phyloP scores from a whole-genome alignment of 2,113 vertebrate species.

The Echinops telfairi region DNA sequence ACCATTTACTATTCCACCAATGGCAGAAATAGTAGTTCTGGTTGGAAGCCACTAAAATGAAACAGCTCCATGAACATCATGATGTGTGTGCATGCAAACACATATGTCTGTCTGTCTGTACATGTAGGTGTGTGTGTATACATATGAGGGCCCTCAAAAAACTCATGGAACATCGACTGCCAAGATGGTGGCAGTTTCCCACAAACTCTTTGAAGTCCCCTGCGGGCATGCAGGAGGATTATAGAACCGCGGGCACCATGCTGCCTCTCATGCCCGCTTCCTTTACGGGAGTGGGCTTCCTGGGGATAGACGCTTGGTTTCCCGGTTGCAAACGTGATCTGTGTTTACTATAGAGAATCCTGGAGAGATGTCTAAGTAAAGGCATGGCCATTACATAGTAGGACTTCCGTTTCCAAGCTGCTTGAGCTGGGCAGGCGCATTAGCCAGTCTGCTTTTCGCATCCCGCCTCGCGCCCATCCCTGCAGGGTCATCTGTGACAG shows the following conservation, averaged over 20 bases:
- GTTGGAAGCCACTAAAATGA: no score
- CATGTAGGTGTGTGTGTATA: no score
- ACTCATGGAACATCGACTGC: no score
- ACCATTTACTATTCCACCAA: background rate
- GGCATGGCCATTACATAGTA: background rate
- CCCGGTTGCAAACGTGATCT: background rate
- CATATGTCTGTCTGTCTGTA: no score
- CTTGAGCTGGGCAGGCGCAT: background rate
- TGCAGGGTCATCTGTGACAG: fast-evolving
- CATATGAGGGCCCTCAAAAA: no score
- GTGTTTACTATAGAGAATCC: background rate
- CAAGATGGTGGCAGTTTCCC: no score
- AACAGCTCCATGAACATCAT: no score
- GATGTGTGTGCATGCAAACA: no score
- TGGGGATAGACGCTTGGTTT: background rate
- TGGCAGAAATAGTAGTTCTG: background rate
- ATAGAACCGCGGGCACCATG: no score
- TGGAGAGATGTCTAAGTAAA: background rate
- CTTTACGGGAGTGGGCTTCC: background rate
- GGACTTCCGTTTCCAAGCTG: background rate
- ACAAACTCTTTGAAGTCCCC: no score
- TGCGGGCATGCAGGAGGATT: background rate
- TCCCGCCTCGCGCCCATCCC: background rate
- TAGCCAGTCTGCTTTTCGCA: background rate
- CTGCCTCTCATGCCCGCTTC: background rate